Percentiles rank a stretch among this genome's conserved stretches.
Evolutionary conservation across 2,113 vertebrate genomes (phyloP).

Genomic region (Noturus placidus): DNA sequence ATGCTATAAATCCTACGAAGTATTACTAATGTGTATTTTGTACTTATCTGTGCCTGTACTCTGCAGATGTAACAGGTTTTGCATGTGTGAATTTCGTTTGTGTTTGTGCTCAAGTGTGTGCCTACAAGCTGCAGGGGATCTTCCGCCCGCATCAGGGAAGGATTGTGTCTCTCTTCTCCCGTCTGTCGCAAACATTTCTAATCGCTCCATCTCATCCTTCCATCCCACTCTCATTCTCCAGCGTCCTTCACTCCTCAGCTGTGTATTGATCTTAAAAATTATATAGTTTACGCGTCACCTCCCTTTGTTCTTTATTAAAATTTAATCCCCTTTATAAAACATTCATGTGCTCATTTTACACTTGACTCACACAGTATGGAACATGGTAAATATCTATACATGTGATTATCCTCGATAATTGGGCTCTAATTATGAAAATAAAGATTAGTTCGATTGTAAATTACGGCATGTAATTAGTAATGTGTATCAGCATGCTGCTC

Average conservation of each 20-base stretch:
- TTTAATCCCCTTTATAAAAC: constrained; percentile 63
- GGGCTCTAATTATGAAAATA: neutral
- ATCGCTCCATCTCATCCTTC: constrained; percentile 39
- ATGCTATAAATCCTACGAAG: neutral
- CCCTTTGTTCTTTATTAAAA: constrained; percentile 59
- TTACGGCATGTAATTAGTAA: neutral
- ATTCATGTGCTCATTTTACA: constrained; percentile 67
- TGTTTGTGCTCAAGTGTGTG: constrained; percentile 24
- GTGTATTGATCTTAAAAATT: constrained; percentile 58
- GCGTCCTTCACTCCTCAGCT: constrained; percentile 22
- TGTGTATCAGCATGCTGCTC: neutral
- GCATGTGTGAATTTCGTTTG: constrained; percentile 21
- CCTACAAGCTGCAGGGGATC: constrained; percentile 30
- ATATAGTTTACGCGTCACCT: constrained; percentile 56
- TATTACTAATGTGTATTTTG: neutral
- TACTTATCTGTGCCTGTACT: neutral
- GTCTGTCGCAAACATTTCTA: constrained; percentile 32
- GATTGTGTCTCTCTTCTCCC: constrained; percentile 34
- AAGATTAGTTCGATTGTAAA: neutral
- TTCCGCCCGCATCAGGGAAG: constrained; percentile 33
- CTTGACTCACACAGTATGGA: constrained; percentile 63
- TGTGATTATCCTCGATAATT: constrained; percentile 40
- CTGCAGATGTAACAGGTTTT: constrained; percentile 38
- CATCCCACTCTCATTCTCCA: constrained; percentile 22
- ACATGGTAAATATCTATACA: constrained; percentile 60